Percentiles rank a stretch among this genome's conserved stretches.
These are phyloP conservation scores for Dipodomys merriami DNA, from an alignment of 2,113 vertebrate species.

Conservation along the genomic window DNA sequence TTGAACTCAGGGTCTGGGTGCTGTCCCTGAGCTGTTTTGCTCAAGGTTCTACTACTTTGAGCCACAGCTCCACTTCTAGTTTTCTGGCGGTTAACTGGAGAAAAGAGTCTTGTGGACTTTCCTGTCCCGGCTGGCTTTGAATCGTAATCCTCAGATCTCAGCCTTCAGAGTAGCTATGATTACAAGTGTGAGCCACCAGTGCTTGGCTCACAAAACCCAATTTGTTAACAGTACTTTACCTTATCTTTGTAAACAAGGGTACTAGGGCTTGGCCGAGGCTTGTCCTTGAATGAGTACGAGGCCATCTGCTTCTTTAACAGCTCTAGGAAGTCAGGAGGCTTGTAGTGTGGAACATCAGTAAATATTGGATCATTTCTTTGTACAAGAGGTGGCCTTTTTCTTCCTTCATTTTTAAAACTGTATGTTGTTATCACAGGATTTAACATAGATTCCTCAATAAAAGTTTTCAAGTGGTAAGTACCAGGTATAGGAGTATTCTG, in stretches of 20 bases:
- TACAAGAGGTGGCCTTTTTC: slow-evolving; percentile 64
- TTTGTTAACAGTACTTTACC: slow-evolving; percentile 68
- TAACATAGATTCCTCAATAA: slow-evolving; percentile 86
- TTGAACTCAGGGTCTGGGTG: too few relatives aligned
- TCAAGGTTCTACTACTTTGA: too few relatives aligned
- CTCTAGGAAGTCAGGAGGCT: slow-evolving; percentile 81
- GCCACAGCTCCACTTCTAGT: too few relatives aligned
- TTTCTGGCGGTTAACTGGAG: too few relatives aligned
- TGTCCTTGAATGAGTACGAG: slow-evolving; percentile 85
- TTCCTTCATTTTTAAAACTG: slow-evolving; percentile 86
- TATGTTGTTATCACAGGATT: slow-evolving; percentile 85
- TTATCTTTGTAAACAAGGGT: slow-evolving; percentile 84
- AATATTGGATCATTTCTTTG: slow-evolving; percentile 77
- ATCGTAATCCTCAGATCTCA: too few relatives aligned
- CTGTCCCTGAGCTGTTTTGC: background rate
- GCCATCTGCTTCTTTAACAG: slow-evolving; percentile 74
- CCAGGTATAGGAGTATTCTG: slow-evolving; percentile 85
- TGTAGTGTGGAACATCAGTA: slow-evolving; percentile 77
- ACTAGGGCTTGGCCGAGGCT: slow-evolving; percentile 73
- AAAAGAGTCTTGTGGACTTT: too few relatives aligned
- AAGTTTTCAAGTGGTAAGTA: slow-evolving; percentile 82
- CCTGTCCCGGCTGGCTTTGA: too few relatives aligned
- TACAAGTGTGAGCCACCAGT: too few relatives aligned
- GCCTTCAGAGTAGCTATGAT: too few relatives aligned
- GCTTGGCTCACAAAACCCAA: background rate